phyloP scores from a whole-genome alignment of 2,888 invertebrate species.

The Orthosia incerta region DNA sequence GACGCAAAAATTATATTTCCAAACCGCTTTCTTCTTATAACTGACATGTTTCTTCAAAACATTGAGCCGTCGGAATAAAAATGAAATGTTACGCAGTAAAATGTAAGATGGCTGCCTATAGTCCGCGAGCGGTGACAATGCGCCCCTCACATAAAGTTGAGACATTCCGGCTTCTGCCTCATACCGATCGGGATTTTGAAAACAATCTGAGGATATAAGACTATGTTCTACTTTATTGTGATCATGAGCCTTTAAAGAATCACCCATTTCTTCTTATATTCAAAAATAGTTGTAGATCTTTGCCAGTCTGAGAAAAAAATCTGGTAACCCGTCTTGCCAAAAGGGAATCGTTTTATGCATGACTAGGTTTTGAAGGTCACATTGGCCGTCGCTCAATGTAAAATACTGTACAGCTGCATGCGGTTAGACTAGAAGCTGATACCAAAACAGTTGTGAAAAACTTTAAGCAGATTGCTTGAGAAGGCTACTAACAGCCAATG shows the following conservation, averaged over 20 bases:
- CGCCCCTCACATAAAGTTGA: slow-evolving; percentile 56
- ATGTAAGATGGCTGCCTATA: slow-evolving; percentile 76
- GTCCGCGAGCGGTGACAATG: slow-evolving; percentile 69
- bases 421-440: no score
- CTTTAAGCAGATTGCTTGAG: no score
- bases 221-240: slow-evolving; percentile 27
- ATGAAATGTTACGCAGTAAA: slow-evolving; percentile 84
- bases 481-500: background rate
- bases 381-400: no score
- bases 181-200: slow-evolving; percentile 37
- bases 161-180: slow-evolving; percentile 53
- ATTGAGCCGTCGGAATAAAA: slow-evolving; percentile 79
- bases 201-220: slow-evolving; percentile 32
- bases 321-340: no score
- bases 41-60: slow-evolving; percentile 51
- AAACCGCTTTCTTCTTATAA: slow-evolving; percentile 51
- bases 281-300: no score
- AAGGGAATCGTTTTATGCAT: no score
- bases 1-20: background rate
- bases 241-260: background rate
- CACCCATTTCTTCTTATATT: background rate
- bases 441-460: no score
- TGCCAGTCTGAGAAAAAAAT: no score
- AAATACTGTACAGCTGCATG: no score
- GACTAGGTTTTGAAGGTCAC: no score